Evolutionary conservation across 30 jellyfish, hydroid and myxozoan genomes (phyloP).

Genomic region (Turritopsis dohrnii): DNA sequence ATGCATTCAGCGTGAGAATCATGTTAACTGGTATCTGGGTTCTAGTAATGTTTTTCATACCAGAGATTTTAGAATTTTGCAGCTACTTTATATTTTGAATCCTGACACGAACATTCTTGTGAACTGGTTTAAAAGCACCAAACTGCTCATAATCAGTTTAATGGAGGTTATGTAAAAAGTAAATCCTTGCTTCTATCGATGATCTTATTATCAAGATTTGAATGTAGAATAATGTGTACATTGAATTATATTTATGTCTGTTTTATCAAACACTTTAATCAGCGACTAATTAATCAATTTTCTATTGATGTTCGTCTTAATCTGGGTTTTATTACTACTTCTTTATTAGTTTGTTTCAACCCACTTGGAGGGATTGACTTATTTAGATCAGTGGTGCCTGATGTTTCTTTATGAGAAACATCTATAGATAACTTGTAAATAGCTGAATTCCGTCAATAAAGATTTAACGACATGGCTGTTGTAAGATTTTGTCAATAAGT

Average conservation of each 20-base stretch:
- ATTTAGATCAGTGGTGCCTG: neutral
- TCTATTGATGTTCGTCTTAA: neutral
- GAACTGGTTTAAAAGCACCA: neutral
- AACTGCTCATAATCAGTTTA: neutral
- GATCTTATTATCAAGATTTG: neutral
- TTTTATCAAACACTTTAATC: too few relatives aligned
- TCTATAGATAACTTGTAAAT: neutral
- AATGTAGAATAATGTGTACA: neutral
- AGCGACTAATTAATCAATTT: neutral
- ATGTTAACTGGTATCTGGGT: too few relatives aligned
- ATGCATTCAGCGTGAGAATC: too few relatives aligned
- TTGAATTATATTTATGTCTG: neutral
- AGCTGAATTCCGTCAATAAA: neutral
- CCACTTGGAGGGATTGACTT: neutral
- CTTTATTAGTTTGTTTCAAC: neutral
- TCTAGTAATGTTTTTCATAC: too few relatives aligned
- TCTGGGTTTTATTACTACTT: neutral
- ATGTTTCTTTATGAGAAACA: neutral
- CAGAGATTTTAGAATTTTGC: too few relatives aligned
- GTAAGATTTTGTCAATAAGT: neutral
- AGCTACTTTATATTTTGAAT: neutral
- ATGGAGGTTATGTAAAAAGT: neutral
- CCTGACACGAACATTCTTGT: neutral
- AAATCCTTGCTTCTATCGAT: neutral
- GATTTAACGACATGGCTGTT: neutral